Evolutionary conservation across 2,113 vertebrate species (phyloP).

Genomic region (Leptocoma aspasia): DNA sequence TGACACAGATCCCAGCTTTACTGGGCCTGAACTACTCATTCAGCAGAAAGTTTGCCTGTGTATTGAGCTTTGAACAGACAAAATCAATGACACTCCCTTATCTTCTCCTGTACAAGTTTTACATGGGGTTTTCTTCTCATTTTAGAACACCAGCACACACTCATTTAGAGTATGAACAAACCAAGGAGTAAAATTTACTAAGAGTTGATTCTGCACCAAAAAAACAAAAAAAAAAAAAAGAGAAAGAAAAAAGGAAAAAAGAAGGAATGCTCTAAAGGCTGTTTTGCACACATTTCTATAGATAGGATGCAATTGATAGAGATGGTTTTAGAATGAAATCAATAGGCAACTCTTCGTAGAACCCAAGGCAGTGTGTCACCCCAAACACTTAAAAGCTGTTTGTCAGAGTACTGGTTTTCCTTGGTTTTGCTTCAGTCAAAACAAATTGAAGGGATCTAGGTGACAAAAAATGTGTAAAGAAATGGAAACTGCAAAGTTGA

Average conservation of each 20-base stretch:
- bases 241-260: fast-evolving
- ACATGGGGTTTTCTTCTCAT: neutral
- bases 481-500: neutral
- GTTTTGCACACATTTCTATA: neutral
- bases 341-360: neutral
- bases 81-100: neutral
- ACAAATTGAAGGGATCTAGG: neutral
- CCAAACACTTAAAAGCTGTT: neutral
- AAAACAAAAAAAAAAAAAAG: fast-evolving
- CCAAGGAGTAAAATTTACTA: neutral
- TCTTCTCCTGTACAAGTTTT: neutral
- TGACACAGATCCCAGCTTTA: neutral
- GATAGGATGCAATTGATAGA: neutral
- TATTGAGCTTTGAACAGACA: neutral
- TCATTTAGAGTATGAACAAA: neutral
- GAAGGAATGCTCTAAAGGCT: neutral
- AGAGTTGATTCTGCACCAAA: neutral
- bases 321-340: neutral
- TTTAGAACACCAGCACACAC: neutral
- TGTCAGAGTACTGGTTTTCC: neutral
- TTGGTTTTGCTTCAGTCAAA: neutral
- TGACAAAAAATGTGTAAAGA: neutral
- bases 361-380: neutral
- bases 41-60: neutral
- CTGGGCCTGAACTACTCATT: neutral